phyloP scores from a whole-genome alignment of 2,113 vertebrate species.

The rabbit (Oryctolagus cuniculus) region DNA sequence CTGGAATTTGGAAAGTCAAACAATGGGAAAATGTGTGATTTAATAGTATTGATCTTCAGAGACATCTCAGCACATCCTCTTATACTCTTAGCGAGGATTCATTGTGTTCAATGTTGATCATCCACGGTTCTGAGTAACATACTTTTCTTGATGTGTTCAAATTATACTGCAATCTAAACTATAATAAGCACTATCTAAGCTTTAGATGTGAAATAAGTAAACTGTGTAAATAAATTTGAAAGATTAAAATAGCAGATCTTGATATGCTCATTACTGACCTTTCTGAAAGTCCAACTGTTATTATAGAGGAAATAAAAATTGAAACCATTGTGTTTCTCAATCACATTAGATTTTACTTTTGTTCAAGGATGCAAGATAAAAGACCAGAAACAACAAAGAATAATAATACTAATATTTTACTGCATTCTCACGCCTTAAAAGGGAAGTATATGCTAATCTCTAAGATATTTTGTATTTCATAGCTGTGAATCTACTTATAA shows the following conservation, averaged over 20 bases:
- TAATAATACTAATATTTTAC: neutral
- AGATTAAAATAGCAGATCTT: slow-evolving; percentile 56
- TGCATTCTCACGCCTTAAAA: slow-evolving; percentile 6
- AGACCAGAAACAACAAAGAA: neutral
- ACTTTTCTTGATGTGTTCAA: slow-evolving; percentile 56
- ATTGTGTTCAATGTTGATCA: slow-evolving; percentile 67
- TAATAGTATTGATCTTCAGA: slow-evolving; percentile 68
- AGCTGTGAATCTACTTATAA: neutral
- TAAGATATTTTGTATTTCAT: neutral
- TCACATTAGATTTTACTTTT: neutral
- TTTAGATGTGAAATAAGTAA: slow-evolving; percentile 60
- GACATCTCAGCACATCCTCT: neutral
- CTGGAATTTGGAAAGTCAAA: slow-evolving; percentile 68
- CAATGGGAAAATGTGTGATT: slow-evolving; percentile 76
- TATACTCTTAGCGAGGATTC: neutral
- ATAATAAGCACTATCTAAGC: neutral
- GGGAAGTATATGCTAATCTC: neutral
- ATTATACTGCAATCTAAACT: slow-evolving; percentile 52
- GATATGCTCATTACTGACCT: slow-evolving; percentile 35
- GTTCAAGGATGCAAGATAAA: neutral
- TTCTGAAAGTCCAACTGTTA: neutral
- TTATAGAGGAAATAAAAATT: slow-evolving; percentile 16
- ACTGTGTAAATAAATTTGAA: slow-evolving; percentile 57
- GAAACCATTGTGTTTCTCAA: neutral
- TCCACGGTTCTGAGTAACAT: slow-evolving; percentile 56